Conservation (phyloP, 2,888 invertebrate genomes). For the Catocala fraxini region DNA sequence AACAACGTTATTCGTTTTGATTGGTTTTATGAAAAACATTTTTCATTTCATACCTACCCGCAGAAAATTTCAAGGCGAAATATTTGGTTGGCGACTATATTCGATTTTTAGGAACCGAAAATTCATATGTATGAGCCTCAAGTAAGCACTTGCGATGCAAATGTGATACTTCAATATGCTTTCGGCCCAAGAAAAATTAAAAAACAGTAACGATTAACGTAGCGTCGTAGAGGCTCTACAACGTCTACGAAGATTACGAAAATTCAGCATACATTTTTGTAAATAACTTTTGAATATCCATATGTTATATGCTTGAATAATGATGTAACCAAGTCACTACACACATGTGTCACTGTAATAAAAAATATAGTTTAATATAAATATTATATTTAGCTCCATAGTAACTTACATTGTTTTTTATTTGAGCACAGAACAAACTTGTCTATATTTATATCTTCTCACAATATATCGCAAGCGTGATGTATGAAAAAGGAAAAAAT, state of each 20-base stretch:
- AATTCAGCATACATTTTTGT: no score
- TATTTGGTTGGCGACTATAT: constrained; percentile 29
- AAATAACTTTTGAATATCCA: no score
- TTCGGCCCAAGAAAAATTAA: constrained; percentile 30
- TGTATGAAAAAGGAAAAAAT: no score
- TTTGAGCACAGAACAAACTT: no score
- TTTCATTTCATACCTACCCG: constrained; percentile 2
- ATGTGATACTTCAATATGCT: constrained; percentile 42
- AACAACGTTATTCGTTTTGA: background rate
- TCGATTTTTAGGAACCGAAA: constrained; percentile 49
- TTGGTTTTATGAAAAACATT: constrained; percentile 9
- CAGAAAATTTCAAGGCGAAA: background rate
- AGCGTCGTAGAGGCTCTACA: constrained; percentile 33
- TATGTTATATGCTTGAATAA: no score
- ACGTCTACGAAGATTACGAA: constrained; percentile 8
- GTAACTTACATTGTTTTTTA: no score
- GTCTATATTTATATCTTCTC: no score
- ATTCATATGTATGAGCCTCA: constrained; percentile 46
- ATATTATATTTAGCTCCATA: no score
- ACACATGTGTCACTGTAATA: no score
- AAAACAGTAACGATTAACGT: constrained; percentile 21
- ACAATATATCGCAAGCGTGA: no score
- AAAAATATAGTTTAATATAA: no score
- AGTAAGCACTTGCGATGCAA: constrained; percentile 53
- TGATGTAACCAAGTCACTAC: no score